phyloP scores from a whole-genome alignment of 2,888 invertebrate species.

The Cerceris rybyensis region DNA sequence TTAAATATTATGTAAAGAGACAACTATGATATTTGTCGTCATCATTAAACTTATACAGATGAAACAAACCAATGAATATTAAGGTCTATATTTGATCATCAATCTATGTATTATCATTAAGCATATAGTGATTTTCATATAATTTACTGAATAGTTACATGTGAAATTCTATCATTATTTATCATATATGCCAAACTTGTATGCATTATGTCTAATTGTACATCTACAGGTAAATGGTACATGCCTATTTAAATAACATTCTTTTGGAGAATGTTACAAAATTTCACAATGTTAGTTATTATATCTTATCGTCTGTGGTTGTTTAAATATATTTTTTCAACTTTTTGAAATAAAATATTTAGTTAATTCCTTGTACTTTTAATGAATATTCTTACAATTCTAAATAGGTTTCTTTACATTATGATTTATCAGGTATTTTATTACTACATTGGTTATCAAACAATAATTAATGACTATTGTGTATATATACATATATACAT shows the following conservation, averaged over 20 bases:
- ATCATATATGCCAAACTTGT: constrained; percentile 6
- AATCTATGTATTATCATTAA: constrained; percentile 20
- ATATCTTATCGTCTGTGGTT: no score
- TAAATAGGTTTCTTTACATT: no score
- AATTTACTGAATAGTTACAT: constrained; percentile 6
- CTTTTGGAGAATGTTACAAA: neutral
- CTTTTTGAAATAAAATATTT: no score
- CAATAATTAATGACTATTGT: neutral
- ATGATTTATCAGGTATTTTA: no score
- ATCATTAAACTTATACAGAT: constrained; percentile 72
- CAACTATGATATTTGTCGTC: constrained; percentile 28
- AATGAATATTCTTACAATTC: no score
- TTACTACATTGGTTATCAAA: neutral
- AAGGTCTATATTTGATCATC: constrained; percentile 13
- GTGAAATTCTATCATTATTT: constrained; percentile 11
- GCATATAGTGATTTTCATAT: constrained; percentile 1
- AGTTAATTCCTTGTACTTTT: no score
- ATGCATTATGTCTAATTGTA: constrained; percentile 10
- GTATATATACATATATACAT: neutral
- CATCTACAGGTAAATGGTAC: constrained; percentile 27
- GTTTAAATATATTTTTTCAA: neutral
- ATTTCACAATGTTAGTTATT: no score
- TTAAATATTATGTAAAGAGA: constrained; percentile 12
- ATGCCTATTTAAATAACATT: neutral
- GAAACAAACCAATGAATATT: constrained; percentile 69